Conservation (phyloP, 2,888 invertebrate genomes). For the Mythimna vitellina region DNA sequence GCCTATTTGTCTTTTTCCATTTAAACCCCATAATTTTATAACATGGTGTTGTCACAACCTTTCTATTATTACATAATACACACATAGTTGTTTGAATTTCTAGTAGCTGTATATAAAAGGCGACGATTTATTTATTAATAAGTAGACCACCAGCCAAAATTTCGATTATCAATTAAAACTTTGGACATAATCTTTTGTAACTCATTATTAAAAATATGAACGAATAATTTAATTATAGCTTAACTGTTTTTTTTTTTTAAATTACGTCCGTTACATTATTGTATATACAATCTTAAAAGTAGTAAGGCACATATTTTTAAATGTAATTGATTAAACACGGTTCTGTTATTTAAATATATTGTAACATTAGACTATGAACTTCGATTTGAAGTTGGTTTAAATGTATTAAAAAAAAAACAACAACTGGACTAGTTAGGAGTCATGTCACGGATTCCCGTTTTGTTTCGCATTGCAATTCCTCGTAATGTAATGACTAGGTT, state of each 20-base stretch:
- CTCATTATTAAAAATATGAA: slow-evolving; percentile 52
- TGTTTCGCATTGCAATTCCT: slow-evolving; percentile 27
- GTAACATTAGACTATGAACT: slow-evolving; percentile 32
- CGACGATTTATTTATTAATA: not conserved
- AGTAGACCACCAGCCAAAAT: slow-evolving; percentile 24
- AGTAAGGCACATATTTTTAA: slow-evolving; percentile 81
- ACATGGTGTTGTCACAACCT: not conserved
- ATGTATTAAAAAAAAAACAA: slow-evolving; percentile 13
- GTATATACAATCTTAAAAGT: slow-evolving; percentile 74
- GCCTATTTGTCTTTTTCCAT: not conserved
- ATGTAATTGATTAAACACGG: slow-evolving; percentile 70
- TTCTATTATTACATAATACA: not conserved
- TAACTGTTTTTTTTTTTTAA: slow-evolving; percentile 35
- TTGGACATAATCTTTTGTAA: slow-evolving; percentile 57
- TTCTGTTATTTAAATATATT: slow-evolving; percentile 59
- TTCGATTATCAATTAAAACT: slow-evolving; percentile 47
- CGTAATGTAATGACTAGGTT: slow-evolving; percentile 49
- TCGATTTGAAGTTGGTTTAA: slow-evolving; percentile 24
- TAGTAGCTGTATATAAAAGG: not conserved
- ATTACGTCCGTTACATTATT: slow-evolving; percentile 61
- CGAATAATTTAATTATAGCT: slow-evolving; percentile 50
- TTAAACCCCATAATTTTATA: too few species aligned
- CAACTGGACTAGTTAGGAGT: slow-evolving; percentile 9
- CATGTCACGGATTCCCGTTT: slow-evolving; percentile 24
- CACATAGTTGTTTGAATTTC: not conserved